Evolutionary conservation across 2,113 vertebrate genomes (phyloP).

Genomic region (Alces alces): DNA sequence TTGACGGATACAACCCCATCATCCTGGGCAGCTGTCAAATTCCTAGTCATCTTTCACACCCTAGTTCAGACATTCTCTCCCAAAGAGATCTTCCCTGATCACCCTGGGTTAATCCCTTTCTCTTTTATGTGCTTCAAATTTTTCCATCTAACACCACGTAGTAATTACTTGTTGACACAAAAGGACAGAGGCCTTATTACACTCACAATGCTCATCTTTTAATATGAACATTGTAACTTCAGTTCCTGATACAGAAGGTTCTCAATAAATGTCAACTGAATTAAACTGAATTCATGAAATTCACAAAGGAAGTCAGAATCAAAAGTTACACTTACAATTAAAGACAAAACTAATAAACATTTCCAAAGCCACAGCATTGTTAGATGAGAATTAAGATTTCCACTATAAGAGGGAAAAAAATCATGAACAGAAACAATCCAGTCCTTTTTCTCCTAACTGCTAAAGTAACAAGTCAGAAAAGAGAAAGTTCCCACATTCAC

Average conservation of each 20-base stretch:
- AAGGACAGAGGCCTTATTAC: background rate
- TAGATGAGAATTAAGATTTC: background rate
- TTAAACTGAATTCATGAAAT: background rate
- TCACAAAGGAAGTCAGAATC: conserved; percentile 10
- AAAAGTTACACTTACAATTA: background rate
- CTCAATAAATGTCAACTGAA: background rate
- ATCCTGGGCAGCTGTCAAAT: background rate
- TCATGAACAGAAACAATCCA: background rate
- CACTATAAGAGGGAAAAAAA: background rate
- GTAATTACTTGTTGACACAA: background rate
- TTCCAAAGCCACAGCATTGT: background rate
- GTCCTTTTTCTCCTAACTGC: background rate
- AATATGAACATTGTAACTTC: background rate
- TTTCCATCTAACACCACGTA: background rate
- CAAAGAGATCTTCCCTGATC: background rate
- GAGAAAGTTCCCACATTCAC: background rate
- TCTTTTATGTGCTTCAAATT: background rate
- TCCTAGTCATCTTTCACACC: conserved; percentile 7
- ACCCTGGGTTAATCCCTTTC: background rate
- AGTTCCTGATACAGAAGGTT: background rate
- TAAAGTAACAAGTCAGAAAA: background rate
- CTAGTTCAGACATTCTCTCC: background rate
- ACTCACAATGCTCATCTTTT: background rate
- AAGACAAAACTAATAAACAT: background rate
- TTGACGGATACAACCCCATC: background rate